phyloP scores from a whole-genome alignment of 2,113 vertebrate species.

The Petaurus breviceps region DNA sequence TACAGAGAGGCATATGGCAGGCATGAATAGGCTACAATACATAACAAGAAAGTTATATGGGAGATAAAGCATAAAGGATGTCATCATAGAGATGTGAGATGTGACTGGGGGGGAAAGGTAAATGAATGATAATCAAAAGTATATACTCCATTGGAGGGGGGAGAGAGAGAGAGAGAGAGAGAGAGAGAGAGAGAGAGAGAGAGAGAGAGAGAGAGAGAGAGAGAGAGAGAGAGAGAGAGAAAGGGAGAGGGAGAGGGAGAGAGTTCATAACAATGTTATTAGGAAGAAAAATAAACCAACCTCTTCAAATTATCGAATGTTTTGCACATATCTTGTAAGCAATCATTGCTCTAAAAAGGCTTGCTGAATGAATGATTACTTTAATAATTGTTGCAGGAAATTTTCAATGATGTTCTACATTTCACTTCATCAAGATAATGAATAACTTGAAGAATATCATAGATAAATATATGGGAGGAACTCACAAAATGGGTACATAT shows the following conservation, averaged over 20 bases:
- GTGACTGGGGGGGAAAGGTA: not conserved
- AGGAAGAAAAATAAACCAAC: not conserved
- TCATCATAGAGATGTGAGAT: not conserved
- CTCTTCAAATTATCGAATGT: not conserved
- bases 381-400: fast-evolving
- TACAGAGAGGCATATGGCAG: not conserved
- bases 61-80: not conserved
- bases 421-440: not conserved
- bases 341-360: not conserved
- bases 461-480: not conserved
- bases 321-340: not conserved
- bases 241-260: too few relatives aligned
- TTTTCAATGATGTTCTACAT: not conserved
- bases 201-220: too few relatives aligned
- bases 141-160: not conserved
- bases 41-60: not conserved
- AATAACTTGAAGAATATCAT: not conserved
- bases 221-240: too few relatives aligned
- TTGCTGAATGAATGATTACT: not conserved
- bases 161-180: not conserved
- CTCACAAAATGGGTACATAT: not conserved
- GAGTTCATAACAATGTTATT: not conserved
- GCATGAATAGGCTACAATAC: not conserved
- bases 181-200: too few relatives aligned
- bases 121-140: not conserved